These are phyloP conservation scores for Torymus auratus DNA, from an alignment of 2,888 invertebrate species.

Conservation along the genomic window DNA sequence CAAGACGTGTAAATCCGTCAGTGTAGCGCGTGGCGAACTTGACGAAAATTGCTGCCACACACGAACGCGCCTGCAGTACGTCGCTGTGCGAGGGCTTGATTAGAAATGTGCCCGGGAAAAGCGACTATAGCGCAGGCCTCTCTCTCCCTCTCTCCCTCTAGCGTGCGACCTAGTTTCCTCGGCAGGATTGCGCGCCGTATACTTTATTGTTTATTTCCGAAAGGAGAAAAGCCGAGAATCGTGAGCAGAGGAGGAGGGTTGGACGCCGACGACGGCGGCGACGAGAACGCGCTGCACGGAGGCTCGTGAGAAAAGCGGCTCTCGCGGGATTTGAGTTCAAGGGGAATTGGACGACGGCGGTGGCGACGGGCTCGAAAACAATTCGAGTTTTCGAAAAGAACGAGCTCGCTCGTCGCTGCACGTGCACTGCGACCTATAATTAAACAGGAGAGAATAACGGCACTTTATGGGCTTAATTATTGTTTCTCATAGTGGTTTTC, in stretches of 20 bases:
- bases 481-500: conserved; percentile 11
- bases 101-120: conserved; percentile 26
- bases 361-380: conserved; percentile 21
- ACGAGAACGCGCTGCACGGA: too few relatives aligned
- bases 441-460: conserved; percentile 30
- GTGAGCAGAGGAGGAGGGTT: conserved; percentile 23
- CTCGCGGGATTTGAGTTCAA: conserved; percentile 44
- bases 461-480: conserved; percentile 4
- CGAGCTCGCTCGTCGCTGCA: not conserved
- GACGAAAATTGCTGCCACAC: conserved; percentile 44
- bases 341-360: conserved; percentile 28
- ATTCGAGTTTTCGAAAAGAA: conserved; percentile 32
- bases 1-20: conserved; percentile 26
- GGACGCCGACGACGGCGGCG: conserved; percentile 17
- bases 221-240: conserved; percentile 40
- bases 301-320: conserved; percentile 39
- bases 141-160: too few relatives aligned
- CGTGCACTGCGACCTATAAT: conserved; percentile 13
- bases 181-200: conserved; percentile 43
- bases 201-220: conserved; percentile 56
- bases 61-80: too few relatives aligned
- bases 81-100: conserved; percentile 11
- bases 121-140: not conserved
- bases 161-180: conserved; percentile 45
- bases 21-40: conserved; percentile 21